These are phyloP conservation scores for Oryctes rhinoceros DNA, from an alignment of 1,140 invertebrate species.

Conservation along the genomic window DNA sequence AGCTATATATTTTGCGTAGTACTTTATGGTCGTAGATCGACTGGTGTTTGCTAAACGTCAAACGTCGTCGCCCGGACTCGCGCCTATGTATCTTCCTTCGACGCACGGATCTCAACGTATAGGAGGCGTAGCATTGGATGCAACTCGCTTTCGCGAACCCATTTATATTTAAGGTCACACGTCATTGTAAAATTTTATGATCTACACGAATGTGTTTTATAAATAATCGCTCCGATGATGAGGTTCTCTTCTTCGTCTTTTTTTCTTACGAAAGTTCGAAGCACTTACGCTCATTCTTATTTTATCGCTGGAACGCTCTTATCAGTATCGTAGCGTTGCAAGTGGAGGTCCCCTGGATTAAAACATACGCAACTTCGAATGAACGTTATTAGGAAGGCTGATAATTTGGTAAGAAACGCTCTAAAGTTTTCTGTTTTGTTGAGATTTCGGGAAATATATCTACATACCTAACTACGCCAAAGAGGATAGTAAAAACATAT, in stretches of 20 bases:
- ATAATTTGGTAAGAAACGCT: too few species aligned
- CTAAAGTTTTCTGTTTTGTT: too few species aligned
- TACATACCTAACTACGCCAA: too few species aligned
- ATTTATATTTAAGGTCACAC: constrained; percentile 49
- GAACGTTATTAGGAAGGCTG: not conserved
- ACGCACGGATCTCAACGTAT: not conserved
- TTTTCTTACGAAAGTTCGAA: constrained; percentile 20
- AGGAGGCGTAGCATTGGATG: not conserved
- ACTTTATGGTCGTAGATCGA: constrained; percentile 32
- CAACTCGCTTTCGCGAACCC: not conserved
- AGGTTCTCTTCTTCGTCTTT: not conserved
- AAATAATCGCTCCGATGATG: constrained; percentile 35
- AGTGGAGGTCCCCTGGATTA: not conserved
- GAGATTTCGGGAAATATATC: too few species aligned
- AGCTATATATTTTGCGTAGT: constrained; percentile 35
- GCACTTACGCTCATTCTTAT: not conserved
- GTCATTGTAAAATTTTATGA: constrained; percentile 47
- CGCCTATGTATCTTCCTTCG: not conserved
- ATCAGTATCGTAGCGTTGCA: not conserved
- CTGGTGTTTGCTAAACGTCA: constrained; percentile 5
- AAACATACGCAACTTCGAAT: not conserved
- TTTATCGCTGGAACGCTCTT: constrained; percentile 10
- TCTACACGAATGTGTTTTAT: constrained; percentile 41
- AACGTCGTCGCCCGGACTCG: not conserved
- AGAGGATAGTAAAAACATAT: too few species aligned